phyloP scores from a whole-genome alignment of 2,797 vertebrate species.

The Aplochiton taeniatus region DNA sequence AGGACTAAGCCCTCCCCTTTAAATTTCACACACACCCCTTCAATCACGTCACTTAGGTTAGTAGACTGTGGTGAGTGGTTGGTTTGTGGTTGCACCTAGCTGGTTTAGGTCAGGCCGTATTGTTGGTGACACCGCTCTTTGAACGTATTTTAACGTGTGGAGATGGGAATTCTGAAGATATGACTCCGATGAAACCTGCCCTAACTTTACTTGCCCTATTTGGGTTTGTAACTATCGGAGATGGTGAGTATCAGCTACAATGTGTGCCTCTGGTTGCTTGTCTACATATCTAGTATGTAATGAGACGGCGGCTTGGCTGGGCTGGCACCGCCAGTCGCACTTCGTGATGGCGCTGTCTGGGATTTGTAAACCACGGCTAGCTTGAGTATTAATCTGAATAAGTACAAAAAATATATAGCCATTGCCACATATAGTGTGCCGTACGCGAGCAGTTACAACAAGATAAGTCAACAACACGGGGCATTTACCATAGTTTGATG shows the following conservation, averaged over 20 bases:
- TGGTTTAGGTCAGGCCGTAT: constrained; percentile 68
- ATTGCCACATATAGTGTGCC: neutral
- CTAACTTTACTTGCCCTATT: constrained; percentile 66
- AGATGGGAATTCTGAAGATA: constrained; percentile 77
- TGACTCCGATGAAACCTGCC: constrained; percentile 68
- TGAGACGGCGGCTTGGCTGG: constrained; percentile 46
- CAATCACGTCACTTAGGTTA: constrained; percentile 68
- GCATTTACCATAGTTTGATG: no score
- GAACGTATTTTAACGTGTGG: constrained; percentile 69
- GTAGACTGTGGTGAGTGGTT: constrained; percentile 60
- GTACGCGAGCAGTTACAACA: no score
- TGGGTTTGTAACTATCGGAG: constrained; percentile 60
- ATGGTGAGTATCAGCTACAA: constrained; percentile 68
- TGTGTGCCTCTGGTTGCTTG: constrained; percentile 31
- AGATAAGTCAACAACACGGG: no score
- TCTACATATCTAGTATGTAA: constrained; percentile 64
- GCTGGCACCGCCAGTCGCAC: constrained; percentile 71
- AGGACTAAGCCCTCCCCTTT: constrained; percentile 68
- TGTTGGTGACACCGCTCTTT: constrained; percentile 65
- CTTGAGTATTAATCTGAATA: neutral
- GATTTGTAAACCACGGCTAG: constrained; percentile 53
- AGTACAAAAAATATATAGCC: neutral
- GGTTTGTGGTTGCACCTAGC: constrained; percentile 63
- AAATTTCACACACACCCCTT: constrained; percentile 70
- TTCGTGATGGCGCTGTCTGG: constrained; percentile 74